Conservation (phyloP, 2,113 vertebrate species). For the Piliocolobus tephrosceles region DNA sequence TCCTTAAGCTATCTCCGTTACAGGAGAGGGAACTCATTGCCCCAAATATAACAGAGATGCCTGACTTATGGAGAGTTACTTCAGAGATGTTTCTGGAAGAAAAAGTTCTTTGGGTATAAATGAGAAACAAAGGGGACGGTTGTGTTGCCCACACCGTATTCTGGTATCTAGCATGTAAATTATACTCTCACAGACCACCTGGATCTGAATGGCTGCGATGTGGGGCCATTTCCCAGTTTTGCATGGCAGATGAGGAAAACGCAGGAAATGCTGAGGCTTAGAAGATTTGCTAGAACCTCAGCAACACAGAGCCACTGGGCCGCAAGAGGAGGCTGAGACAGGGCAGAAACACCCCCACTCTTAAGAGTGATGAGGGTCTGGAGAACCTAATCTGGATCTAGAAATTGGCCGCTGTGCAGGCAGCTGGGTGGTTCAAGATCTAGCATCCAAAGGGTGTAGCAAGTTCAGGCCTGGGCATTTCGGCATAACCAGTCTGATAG, state of each 20-base stretch:
- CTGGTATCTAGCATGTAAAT: background rate
- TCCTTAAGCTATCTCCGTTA: background rate
- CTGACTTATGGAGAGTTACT: background rate
- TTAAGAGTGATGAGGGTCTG: background rate
- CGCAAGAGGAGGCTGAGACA: background rate
- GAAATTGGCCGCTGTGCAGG: conserved; percentile 25
- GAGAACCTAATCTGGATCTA: conserved; percentile 25
- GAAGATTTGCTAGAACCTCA: background rate
- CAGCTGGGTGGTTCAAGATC: conserved; percentile 69
- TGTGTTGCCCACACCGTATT: background rate
- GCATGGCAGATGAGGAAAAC: background rate
- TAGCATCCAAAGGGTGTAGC: conserved; percentile 60
- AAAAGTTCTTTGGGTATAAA: background rate
- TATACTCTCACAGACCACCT: background rate
- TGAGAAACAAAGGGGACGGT: background rate
- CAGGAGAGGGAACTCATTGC: background rate
- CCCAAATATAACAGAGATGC: background rate
- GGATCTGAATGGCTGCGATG: background rate
- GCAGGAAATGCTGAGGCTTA: background rate
- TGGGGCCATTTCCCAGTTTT: background rate
- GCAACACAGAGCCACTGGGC: background rate
- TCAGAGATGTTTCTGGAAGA: conserved; percentile 26
- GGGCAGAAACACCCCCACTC: background rate
- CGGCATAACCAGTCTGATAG: conserved; percentile 47
- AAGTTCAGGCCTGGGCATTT: conserved; percentile 74